phyloP scores from a whole-genome alignment of 2,888 invertebrate species.

The Philhelius pedissequus region DNA sequence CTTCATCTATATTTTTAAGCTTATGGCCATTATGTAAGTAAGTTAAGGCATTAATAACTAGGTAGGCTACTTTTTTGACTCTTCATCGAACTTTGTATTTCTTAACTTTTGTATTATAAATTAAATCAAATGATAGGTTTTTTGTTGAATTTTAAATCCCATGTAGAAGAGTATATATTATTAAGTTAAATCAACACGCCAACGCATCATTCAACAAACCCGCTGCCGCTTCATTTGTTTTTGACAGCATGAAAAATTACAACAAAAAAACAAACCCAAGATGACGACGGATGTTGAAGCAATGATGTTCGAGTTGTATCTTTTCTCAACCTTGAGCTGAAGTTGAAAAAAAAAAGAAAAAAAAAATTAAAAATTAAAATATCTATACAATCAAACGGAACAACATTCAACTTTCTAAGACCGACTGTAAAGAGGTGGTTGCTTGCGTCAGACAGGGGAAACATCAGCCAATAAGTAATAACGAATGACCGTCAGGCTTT shows the following conservation, averaged over 20 bases:
- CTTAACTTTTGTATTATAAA: no score
- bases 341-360: background rate
- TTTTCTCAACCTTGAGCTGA: constrained; percentile 7
- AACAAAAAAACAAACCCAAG: background rate
- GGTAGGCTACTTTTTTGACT: no score
- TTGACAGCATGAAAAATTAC: constrained; percentile 5
- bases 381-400: constrained; percentile 18
- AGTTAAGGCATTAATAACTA: no score
- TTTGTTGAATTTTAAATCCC: background rate
- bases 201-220: constrained; percentile 4
- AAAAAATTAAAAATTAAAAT: background rate
- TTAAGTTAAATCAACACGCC: background rate
- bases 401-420: constrained; percentile 61
- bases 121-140: background rate
- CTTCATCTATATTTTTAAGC: no score
- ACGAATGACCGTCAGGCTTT: constrained; percentile 15
- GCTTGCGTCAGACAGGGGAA: constrained; percentile 8
- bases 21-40: no score
- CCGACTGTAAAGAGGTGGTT: constrained; percentile 18
- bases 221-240: background rate
- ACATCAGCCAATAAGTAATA: constrained; percentile 4
- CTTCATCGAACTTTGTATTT: no score
- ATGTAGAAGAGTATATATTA: background rate
- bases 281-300: background rate
- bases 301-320: background rate